A percentile compares a stretch with the other conserved stretches of the same genome.
These are phyloP conservation scores for Gasteruption jaculator DNA, from an alignment of 2,888 invertebrate genomes.

Conservation along the genomic window DNA sequence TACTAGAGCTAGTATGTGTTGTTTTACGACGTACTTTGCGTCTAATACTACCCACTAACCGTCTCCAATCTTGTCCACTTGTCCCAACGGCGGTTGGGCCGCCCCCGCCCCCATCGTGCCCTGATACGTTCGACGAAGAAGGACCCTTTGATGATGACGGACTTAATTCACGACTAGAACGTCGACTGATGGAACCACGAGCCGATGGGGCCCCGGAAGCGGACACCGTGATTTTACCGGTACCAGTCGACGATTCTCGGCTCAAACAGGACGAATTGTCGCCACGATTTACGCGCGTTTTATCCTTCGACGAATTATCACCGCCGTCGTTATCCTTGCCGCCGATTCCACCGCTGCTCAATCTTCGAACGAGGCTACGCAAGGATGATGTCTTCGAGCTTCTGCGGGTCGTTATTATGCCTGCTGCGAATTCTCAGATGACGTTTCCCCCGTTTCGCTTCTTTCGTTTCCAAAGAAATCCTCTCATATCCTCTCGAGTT, in stretches of 20 bases:
- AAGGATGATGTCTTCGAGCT: conserved; percentile 22
- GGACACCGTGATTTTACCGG: conserved; percentile 41
- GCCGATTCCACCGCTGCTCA: conserved; percentile 30
- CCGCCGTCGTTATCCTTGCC: conserved; percentile 4
- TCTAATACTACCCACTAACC: conserved; percentile 49
- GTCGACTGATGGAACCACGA: conserved; percentile 41
- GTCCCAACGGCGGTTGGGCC: conserved; percentile 21
- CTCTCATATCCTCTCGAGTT: neutral
- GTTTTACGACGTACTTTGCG: conserved; percentile 45
- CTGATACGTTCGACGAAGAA: conserved; percentile 19
- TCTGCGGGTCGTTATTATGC: conserved; percentile 18
- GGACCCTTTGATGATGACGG: conserved; percentile 34
- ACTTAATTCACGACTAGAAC: conserved; percentile 43
- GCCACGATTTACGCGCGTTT: too few species aligned
- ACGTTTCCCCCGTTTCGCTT: conserved; percentile 27
- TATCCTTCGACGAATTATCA: too few species aligned
- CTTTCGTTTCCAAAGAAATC: conserved; percentile 8
- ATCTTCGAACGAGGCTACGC: conserved; percentile 33
- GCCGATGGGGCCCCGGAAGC: conserved; percentile 33
- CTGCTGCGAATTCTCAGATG: conserved; percentile 19
- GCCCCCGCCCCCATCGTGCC: conserved; percentile 29
- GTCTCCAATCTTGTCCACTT: conserved; percentile 47
- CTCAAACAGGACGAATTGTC: too few species aligned
- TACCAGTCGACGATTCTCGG: too few species aligned
- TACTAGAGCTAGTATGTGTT: conserved; percentile 32